phyloP scores from a whole-genome alignment of 2,888 invertebrate species.

The Nineta flava region DNA sequence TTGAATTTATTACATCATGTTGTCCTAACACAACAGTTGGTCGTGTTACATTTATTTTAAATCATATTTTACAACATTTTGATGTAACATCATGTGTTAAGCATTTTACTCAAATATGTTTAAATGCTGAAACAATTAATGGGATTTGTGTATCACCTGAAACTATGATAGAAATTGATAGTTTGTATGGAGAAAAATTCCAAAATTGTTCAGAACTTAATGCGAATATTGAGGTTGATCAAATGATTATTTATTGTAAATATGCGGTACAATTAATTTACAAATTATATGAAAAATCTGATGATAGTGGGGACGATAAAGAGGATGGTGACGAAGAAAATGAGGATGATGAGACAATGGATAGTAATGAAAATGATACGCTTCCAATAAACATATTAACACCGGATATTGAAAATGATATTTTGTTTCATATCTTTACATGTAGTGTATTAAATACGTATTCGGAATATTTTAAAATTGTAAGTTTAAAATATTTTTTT shows the following conservation, averaged over 20 bases:
- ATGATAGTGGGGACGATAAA: conserved; percentile 14
- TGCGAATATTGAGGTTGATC: background rate
- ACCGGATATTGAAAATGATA: conserved; percentile 19
- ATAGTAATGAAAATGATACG: conserved; percentile 5
- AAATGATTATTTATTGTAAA: conserved; percentile 10
- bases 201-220: background rate
- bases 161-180: background rate
- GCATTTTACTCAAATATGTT: background rate
- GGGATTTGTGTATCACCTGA: background rate
- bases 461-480: conserved; percentile 27
- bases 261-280: conserved; percentile 16
- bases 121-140: conserved; percentile 2
- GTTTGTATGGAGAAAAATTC: background rate
- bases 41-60: background rate
- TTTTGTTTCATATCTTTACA: conserved; percentile 22
- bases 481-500: conserved; percentile 17
- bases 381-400: conserved; percentile 8
- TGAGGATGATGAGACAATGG: conserved; percentile 13
- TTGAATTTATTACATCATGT: background rate
- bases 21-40: background rate
- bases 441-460: conserved; percentile 24
- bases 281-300: conserved; percentile 9
- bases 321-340: conserved; percentile 16
- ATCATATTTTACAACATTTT: conserved; percentile 1
- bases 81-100: background rate